Percentiles rank a stretch among this genome's conserved stretches.
phyloP scores from a whole-genome alignment of 2,888 invertebrate genomes.

The Odiellus spinosus region DNA sequence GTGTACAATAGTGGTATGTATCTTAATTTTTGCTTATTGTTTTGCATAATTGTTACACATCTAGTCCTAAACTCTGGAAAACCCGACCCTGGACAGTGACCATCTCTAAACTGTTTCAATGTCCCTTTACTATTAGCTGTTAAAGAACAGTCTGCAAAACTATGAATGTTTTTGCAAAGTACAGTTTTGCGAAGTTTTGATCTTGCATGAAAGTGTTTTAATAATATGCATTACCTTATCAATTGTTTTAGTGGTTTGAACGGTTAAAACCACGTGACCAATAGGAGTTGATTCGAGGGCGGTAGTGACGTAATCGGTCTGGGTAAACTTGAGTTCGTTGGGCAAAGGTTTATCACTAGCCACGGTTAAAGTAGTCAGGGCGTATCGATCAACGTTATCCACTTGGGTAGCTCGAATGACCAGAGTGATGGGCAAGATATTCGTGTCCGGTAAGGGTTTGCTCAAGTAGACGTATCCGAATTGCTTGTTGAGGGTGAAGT shows the following conservation, averaged over 20 bases:
- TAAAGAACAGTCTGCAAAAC: too few relatives aligned
- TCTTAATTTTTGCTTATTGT: too few relatives aligned
- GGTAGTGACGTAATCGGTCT: slow-evolving; percentile 49
- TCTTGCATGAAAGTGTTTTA: too few relatives aligned
- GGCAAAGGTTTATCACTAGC: slow-evolving; percentile 38
- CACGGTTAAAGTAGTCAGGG: slow-evolving; percentile 62
- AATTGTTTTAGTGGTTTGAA: slow-evolving; percentile 43
- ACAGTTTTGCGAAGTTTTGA: too few relatives aligned
- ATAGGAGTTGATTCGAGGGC: slow-evolving; percentile 60
- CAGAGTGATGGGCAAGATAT: slow-evolving; percentile 17
- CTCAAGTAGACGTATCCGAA: slow-evolving; percentile 45
- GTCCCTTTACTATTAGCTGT: too few relatives aligned
- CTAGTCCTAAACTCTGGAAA: too few relatives aligned
- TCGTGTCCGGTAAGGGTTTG: slow-evolving; percentile 35
- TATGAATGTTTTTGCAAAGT: too few relatives aligned
- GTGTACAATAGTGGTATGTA: too few relatives aligned
- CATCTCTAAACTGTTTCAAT: too few relatives aligned
- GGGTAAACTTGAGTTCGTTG: slow-evolving; percentile 46
- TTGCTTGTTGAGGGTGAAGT: slow-evolving; percentile 46
- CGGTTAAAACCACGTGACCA: slow-evolving; percentile 52
- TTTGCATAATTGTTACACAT: too few relatives aligned
- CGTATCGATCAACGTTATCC: slow-evolving; percentile 75
- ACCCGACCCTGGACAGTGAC: too few relatives aligned
- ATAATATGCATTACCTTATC: slow-evolving; percentile 14
- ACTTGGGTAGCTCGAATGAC: slow-evolving; percentile 26